A percentile compares a stretch with the other conserved stretches of the same genome.
Evolutionary conservation across 2,888 invertebrate genomes (phyloP).

Genomic region (Reticulitermes lucifugus): DNA sequence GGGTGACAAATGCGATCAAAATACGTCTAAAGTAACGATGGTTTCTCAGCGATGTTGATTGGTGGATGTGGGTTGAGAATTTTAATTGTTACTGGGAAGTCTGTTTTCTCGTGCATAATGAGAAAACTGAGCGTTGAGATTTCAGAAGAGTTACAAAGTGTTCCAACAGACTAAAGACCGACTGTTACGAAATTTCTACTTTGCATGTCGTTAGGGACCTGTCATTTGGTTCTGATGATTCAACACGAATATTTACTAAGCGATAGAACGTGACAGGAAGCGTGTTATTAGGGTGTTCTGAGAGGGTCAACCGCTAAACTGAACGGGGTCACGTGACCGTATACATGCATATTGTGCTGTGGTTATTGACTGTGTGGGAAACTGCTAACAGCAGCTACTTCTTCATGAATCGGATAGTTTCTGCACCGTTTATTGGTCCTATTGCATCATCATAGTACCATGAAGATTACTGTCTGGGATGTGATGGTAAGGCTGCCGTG

Average conservation of each 20-base stretch:
- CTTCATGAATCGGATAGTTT: not conserved
- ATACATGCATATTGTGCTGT: not conserved
- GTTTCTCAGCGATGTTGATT: too few species aligned
- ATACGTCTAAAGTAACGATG: too few species aligned
- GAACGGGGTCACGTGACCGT: not conserved
- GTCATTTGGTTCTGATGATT: not conserved
- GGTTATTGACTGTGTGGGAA: not conserved
- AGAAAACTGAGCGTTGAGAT: not conserved
- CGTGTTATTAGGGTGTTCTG: not conserved
- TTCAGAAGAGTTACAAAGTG: not conserved
- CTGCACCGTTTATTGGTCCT: too few species aligned
- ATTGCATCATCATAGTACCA: too few species aligned
- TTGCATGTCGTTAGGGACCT: not conserved
- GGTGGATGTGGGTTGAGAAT: too few species aligned
- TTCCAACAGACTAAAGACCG: not conserved
- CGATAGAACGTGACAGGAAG: constrained; percentile 29
- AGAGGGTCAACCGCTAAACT: not conserved
- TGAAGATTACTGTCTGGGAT: too few species aligned
- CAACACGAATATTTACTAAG: not conserved
- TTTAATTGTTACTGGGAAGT: too few species aligned
- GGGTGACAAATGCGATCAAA: too few species aligned
- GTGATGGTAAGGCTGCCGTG: too few species aligned
- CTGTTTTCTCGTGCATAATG: too few species aligned
- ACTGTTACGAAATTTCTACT: not conserved
- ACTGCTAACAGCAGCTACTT: not conserved